phyloP scores from a whole-genome alignment of 2,888 invertebrate species.

The Acanthopleura granulata region DNA sequence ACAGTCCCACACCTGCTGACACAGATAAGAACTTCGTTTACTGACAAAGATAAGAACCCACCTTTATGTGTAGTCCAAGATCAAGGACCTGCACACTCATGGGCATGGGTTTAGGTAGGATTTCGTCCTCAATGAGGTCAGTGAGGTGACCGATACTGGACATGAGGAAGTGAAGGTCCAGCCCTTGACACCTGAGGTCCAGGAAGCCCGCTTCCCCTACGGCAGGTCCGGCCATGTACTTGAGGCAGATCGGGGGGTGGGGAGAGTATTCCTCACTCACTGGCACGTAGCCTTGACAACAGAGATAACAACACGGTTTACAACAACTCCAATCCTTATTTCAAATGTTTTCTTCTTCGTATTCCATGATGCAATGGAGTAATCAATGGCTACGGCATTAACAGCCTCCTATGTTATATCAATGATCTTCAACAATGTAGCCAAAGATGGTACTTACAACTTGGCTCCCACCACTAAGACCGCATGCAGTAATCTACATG shows the following conservation, averaged over 20 bases:
- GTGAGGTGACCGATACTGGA: conserved; percentile 85
- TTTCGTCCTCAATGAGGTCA: conserved; percentile 90
- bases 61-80: conserved; percentile 48
- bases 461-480: too few species aligned
- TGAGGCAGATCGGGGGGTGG: conserved; percentile 27
- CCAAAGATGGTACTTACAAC: too few species aligned
- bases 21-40: too few species aligned
- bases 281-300: background rate
- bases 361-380: too few species aligned
- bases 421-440: too few species aligned
- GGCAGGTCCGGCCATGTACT: conserved; percentile 29
- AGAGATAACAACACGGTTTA: too few species aligned
- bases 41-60: conserved; percentile 26
- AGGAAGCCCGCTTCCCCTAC: conserved; percentile 44
- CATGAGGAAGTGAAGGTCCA: conserved; percentile 57
- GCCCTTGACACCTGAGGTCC: conserved; percentile 39
- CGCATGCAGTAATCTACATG: too few species aligned
- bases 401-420: too few species aligned
- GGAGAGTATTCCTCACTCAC: background rate
- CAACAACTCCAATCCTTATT: too few species aligned
- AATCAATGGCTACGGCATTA: too few species aligned
- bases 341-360: too few species aligned
- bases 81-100: conserved; percentile 71
- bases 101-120: conserved; percentile 84
- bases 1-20: too few species aligned